Evolutionary conservation across 2,888 invertebrate genomes (phyloP).

Genomic region (Endotricha flammealis): DNA sequence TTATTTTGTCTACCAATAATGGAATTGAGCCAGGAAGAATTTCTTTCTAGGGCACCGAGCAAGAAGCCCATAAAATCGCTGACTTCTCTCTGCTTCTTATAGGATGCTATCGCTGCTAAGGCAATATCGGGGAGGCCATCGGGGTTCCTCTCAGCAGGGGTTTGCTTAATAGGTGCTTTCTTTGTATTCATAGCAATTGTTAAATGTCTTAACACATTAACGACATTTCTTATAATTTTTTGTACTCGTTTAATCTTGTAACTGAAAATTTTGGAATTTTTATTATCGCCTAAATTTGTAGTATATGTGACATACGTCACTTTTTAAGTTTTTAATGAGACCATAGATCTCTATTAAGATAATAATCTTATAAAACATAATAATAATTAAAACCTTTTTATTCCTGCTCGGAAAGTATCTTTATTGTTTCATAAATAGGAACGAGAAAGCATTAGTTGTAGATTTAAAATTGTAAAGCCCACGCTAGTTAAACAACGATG

Average conservation of each 20-base stretch:
- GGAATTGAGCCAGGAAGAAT: conserved; percentile 57
- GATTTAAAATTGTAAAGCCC: too few relatives aligned
- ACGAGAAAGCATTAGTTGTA: too few relatives aligned
- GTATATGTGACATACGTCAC: too few relatives aligned
- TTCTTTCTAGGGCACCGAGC: conserved; percentile 51
- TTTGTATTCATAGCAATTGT: conserved; percentile 34
- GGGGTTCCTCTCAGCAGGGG: conserved; percentile 24
- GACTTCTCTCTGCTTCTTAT: conserved; percentile 59
- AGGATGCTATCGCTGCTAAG: conserved; percentile 57
- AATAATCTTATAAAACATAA: too few relatives aligned
- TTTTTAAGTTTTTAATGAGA: too few relatives aligned
- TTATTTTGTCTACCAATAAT: conserved; percentile 47
- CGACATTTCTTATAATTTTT: conserved; percentile 38
- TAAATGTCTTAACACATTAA: conserved; percentile 33
- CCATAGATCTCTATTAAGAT: too few relatives aligned
- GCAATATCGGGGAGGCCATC: conserved; percentile 53
- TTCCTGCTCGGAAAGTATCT: too few relatives aligned
- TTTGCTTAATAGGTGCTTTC: conserved; percentile 35
- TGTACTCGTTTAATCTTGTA: conserved; percentile 33
- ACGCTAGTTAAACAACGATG: too few relatives aligned
- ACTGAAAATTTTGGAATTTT: conserved; percentile 63
- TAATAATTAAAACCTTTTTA: too few relatives aligned
- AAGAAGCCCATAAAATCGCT: conserved; percentile 57
- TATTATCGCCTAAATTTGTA: too few relatives aligned
- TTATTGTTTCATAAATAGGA: too few relatives aligned